These are phyloP conservation scores for Lasiommata megera DNA, from an alignment of 2,888 invertebrate species.

Conservation along the genomic window DNA sequence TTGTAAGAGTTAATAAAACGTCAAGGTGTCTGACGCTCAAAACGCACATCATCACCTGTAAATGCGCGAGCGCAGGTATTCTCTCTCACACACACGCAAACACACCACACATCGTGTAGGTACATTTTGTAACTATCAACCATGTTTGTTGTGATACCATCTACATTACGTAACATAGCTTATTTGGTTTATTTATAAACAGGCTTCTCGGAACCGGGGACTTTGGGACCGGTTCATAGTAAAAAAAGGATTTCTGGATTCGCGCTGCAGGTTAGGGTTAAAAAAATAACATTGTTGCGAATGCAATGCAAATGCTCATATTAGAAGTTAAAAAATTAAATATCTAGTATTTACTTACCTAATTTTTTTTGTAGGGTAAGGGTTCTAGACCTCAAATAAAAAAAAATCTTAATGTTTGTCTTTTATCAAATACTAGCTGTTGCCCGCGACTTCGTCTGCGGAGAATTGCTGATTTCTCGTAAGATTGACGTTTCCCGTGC, in stretches of 20 bases:
- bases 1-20: background rate
- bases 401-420: no score
- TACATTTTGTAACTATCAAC: slow-evolving; percentile 33
- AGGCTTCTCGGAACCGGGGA: slow-evolving; percentile 20
- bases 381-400: no score
- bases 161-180: slow-evolving; percentile 32
- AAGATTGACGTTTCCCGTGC: no score
- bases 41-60: slow-evolving; percentile 44
- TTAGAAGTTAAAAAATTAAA: no score
- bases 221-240: slow-evolving; percentile 9
- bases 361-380: no score
- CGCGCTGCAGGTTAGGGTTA: slow-evolving; percentile 1
- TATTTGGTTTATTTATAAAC: slow-evolving; percentile 31
- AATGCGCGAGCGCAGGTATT: slow-evolving; percentile 41
- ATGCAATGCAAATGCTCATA: background rate
- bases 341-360: no score
- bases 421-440: no score
- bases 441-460: no score
- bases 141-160: slow-evolving; percentile 36
- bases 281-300: background rate
- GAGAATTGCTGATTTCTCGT: no score
- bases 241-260: slow-evolving; percentile 11
- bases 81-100: slow-evolving; percentile 34
- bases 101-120: slow-evolving; percentile 9
- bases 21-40: slow-evolving; percentile 22